Evolutionary conservation across 1,140 invertebrate genomes (phyloP).

Genomic region (Colletes gigas): DNA sequence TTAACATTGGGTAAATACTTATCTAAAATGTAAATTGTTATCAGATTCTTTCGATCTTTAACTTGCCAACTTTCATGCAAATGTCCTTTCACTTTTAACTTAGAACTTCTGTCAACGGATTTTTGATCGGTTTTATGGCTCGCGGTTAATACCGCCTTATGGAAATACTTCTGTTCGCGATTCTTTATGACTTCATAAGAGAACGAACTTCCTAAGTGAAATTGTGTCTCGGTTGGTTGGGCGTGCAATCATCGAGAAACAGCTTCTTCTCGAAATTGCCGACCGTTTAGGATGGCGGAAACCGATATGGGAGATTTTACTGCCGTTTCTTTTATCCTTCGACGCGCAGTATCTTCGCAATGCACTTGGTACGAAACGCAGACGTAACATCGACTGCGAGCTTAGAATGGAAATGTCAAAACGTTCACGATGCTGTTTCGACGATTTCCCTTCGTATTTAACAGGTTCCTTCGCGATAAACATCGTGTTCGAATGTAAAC

Average conservation of each 20-base stretch:
- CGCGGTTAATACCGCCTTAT: background rate
- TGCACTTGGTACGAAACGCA: background rate
- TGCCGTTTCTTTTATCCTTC: conserved; percentile 15
- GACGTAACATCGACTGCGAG: conserved; percentile 12
- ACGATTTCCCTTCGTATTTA: background rate
- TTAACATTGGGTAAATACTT: too few species aligned
- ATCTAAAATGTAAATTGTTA: too few species aligned
- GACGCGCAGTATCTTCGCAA: conserved; percentile 22
- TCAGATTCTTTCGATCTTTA: too few species aligned
- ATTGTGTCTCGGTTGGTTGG: conserved; percentile 48
- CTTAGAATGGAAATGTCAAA: conserved; percentile 58
- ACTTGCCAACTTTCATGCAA: background rate
- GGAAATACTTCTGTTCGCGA: background rate
- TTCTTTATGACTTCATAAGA: conserved; percentile 9
- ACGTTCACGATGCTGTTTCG: conserved; percentile 52
- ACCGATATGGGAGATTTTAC: conserved; percentile 42
- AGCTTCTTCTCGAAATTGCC: conserved; percentile 25
- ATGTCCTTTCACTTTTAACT: background rate
- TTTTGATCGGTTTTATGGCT: conserved; percentile 1
- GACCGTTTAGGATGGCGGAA: conserved; percentile 21
- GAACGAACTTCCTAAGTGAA: conserved; percentile 44
- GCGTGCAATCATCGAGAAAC: conserved; percentile 42
- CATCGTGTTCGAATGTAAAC: background rate
- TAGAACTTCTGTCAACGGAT: background rate
- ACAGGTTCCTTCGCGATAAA: background rate